A percentile compares a stretch with the other conserved stretches of the same genome.
These are phyloP conservation scores for Dermolepida albohirtum DNA, from an alignment of 2,888 invertebrate genomes.

Conservation along the genomic window DNA sequence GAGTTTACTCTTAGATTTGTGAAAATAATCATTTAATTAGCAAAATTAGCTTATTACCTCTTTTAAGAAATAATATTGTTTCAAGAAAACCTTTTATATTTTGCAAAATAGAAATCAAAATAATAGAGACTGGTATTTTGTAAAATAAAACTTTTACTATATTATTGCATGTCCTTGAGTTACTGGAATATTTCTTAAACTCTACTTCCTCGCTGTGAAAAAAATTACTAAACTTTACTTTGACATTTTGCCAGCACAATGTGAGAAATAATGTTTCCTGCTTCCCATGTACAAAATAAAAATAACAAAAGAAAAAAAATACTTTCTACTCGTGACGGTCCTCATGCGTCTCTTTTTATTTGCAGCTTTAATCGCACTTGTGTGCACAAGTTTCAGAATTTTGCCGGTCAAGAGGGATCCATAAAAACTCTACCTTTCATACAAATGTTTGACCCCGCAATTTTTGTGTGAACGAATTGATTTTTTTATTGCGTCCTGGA, in stretches of 20 bases:
- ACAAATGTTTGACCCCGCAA: conserved; percentile 42
- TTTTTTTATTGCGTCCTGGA: conserved; percentile 39
- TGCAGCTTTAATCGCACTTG: conserved; percentile 41
- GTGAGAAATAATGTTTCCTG: conserved; percentile 27
- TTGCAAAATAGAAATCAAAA: no score
- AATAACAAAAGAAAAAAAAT: conserved; percentile 26
- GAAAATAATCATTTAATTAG: no score
- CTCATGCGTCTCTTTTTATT: conserved; percentile 34
- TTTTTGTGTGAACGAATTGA: conserved; percentile 40
- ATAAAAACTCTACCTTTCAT: conserved; percentile 42
- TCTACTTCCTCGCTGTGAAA: background rate
- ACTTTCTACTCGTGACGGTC: conserved; percentile 21
- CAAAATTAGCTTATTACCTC: no score
- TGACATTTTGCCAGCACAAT: conserved; percentile 28
- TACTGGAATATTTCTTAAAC: background rate
- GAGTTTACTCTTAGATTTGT: no score
- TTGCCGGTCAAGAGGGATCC: conserved; percentile 37
- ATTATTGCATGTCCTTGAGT: background rate
- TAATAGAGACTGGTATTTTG: no score
- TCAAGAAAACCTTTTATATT: no score
- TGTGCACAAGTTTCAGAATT: conserved; percentile 37
- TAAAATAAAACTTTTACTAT: no score
- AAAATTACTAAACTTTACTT: conserved; percentile 18
- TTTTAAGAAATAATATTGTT: no score
- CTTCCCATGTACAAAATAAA: conserved; percentile 28